Conservation (phyloP, 1,140 invertebrate genomes). For the Drosophila ambigua region DNA sequence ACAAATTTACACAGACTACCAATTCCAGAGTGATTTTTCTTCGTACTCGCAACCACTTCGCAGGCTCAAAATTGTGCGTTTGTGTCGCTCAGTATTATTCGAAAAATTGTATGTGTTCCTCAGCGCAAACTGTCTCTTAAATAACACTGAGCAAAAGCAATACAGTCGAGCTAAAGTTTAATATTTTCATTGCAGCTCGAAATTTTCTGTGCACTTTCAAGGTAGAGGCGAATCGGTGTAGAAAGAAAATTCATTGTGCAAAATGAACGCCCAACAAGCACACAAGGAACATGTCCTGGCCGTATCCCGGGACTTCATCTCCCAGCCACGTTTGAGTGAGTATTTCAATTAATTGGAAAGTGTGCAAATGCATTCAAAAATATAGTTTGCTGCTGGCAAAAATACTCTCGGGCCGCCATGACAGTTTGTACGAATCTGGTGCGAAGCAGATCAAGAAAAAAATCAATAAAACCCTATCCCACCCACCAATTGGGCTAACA, state of each 20-base stretch:
- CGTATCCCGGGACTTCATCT: slow-evolving; percentile 97
- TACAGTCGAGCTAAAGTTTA: slow-evolving; percentile 16
- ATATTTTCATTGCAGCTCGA: slow-evolving; percentile 65
- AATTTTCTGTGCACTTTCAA: slow-evolving; percentile 80
- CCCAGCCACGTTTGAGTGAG: slow-evolving; percentile 98
- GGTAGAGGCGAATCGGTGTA: slow-evolving; percentile 51
- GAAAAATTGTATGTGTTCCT: slow-evolving; percentile 72
- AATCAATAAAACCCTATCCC: slow-evolving; percentile 66
- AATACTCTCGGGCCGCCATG: slow-evolving; percentile 62
- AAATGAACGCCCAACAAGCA: slow-evolving; percentile 85
- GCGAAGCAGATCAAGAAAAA: slow-evolving; percentile 61
- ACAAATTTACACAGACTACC: slow-evolving; percentile 44
- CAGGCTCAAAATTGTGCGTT: slow-evolving; percentile 75
- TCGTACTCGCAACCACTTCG: slow-evolving; percentile 77
- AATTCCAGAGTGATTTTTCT: slow-evolving; percentile 66
- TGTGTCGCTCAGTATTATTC: slow-evolving; percentile 74
- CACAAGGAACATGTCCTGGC: slow-evolving; percentile 93
- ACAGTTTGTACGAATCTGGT: slow-evolving; percentile 69
- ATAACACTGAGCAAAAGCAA: background rate
- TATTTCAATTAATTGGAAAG: slow-evolving; percentile 73
- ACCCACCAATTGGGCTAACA: slow-evolving; percentile 17
- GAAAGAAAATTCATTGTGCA: slow-evolving; percentile 53
- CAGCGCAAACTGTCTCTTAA: background rate
- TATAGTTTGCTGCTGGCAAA: slow-evolving; percentile 4
- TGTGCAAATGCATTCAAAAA: slow-evolving; percentile 17